Percentiles rank a stretch among this genome's conserved stretches.
phyloP scores from a whole-genome alignment of 2,797 vertebrate species.

The Novumbra hubbsi region DNA sequence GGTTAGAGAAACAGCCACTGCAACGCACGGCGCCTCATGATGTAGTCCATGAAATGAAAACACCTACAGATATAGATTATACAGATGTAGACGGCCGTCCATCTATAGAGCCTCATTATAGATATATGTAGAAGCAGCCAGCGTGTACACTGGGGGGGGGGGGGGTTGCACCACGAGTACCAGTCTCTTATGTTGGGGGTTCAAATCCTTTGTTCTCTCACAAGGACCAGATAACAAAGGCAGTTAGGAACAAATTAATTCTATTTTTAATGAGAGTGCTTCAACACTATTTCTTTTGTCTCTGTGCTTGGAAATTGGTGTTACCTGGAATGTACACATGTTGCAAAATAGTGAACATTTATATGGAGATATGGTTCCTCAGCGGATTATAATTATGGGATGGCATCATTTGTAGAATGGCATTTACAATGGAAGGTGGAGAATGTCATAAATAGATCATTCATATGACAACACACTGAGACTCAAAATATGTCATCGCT shows the following conservation, averaged over 20 bases:
- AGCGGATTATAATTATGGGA: conserved; percentile 8
- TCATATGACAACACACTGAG: neutral
- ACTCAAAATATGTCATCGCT: neutral
- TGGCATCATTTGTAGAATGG: no score
- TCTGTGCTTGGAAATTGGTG: conserved; percentile 30
- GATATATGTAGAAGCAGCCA: no score
- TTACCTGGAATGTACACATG: conserved; percentile 28
- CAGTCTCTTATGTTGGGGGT: conserved; percentile 15
- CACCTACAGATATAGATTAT: neutral
- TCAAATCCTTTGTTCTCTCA: conserved; percentile 64
- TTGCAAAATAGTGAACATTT: conserved; percentile 25
- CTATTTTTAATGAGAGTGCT: conserved; percentile 54
- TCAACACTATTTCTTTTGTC: conserved; percentile 35
- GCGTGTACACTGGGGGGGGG: no score
- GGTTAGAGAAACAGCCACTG: neutral
- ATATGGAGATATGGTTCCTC: neutral
- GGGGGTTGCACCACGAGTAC: no score
- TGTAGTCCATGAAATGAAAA: neutral
- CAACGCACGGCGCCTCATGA: neutral
- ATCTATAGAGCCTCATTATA: neutral
- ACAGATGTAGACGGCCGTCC: neutral
- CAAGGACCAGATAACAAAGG: conserved; percentile 59
- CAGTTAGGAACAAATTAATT: conserved; percentile 58
- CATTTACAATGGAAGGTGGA: no score
- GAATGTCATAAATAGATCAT: neutral